Base-by-base conservation (phyloP, 2,888 invertebrate species). In the Latrodectus hesperus region DNA sequence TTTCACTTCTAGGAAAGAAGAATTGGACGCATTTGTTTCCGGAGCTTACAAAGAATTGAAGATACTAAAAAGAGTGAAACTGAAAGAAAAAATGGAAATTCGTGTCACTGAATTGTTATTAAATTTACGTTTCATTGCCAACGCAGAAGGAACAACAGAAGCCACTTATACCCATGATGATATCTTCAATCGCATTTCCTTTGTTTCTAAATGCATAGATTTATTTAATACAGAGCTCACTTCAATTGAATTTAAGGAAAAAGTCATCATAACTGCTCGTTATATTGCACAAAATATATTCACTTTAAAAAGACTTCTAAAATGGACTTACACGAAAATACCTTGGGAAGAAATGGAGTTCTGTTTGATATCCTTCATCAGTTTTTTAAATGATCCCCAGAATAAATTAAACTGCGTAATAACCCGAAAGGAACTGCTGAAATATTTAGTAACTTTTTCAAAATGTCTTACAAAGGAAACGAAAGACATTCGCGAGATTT, bases 291-390 rank as follows among this genome's bases (percentile, higher is more conserved):
- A 71, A 12, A 78, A 79, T 26, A 12, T 84, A 9, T 26, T 67
- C 17, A 65, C 70, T 17, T 64, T 79, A 17, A 84, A 84, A n/a
- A 64, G 72, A 12, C 60, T 70, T 9, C 52, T 77, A 6, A 84
- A 72, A 78, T 71, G 14, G 4, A 78, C 84, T 16, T 84, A 84
- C 11, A 11, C n/a, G 14, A 77, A 12, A 65, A 11, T 84, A 38
- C 84, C 84, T 12, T 84, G 84, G 84, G 84, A 84, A 72, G 78
- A 84, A 71, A 84, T 72, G 14, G 84, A 84, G 49, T 78, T 71
- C 14, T 78, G 72, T 22, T 55, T 78, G 6, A 55, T 55, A 1
- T 11, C 22, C 11, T 77, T 84, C 49, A 17, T 64, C 1, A 6
- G 38, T 4, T 51, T 53, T 9, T 26, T 9, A 16, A 60, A 8